Conservation (phyloP, 2,888 invertebrate genomes). For the Heteropelma amictum region DNA sequence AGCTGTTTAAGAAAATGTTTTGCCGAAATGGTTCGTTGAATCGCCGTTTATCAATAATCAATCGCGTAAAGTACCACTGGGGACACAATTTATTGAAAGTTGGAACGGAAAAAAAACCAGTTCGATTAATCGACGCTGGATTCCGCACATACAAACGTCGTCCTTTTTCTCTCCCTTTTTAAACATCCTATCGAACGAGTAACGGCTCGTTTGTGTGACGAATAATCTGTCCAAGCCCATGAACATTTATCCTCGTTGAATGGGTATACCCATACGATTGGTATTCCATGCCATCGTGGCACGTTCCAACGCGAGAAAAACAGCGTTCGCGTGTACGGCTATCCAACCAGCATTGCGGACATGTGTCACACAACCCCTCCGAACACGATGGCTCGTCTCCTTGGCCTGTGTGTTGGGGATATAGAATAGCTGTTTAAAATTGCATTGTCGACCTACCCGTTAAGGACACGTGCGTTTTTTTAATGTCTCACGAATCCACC, state of each 20-base stretch:
- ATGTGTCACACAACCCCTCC: constrained; percentile 72
- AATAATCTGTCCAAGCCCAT: constrained; percentile 62
- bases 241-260: constrained; percentile 62
- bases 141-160: not conserved
- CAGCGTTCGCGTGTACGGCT: constrained; percentile 54
- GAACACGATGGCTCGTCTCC: constrained; percentile 66
- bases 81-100: too few species aligned
- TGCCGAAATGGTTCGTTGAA: too few species aligned
- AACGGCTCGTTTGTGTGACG: constrained; percentile 51
- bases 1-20: too few species aligned
- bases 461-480: constrained; percentile 77
- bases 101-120: not conserved
- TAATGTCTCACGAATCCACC: constrained; percentile 74
- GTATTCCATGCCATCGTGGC: constrained; percentile 68
- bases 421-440: constrained; percentile 76
- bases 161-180: not conserved
- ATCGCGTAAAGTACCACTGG: too few species aligned
- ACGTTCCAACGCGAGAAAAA: constrained; percentile 46
- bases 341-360: constrained; percentile 72
- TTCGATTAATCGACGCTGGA: constrained; percentile 22
- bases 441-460: constrained; percentile 73
- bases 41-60: too few species aligned
- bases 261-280: constrained; percentile 62
- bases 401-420: constrained; percentile 57
- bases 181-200: constrained; percentile 34